Percentiles rank a stretch among this genome's conserved stretches.
These are phyloP conservation scores for Sterna hirundo DNA, from an alignment of 2,113 vertebrate genomes.

Conservation along the genomic window DNA sequence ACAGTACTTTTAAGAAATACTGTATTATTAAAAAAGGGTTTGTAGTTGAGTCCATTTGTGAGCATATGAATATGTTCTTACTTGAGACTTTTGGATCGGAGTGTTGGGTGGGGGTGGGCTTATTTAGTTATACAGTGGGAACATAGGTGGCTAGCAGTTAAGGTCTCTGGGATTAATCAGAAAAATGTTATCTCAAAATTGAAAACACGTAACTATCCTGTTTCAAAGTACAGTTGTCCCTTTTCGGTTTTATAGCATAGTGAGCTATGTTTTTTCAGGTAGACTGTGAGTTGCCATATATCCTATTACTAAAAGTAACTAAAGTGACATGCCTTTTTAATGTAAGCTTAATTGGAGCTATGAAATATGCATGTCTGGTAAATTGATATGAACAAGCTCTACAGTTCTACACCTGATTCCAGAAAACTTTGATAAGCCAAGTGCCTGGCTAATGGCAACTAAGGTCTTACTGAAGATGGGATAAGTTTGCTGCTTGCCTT, in stretches of 20 bases:
- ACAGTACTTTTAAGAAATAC: constrained; percentile 30
- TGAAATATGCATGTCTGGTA: neutral
- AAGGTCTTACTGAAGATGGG: neutral
- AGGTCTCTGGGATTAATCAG: neutral
- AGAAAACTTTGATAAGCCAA: neutral
- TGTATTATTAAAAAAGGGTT: neutral
- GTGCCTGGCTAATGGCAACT: constrained; percentile 6
- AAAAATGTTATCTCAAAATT: neutral
- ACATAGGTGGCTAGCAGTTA: neutral
- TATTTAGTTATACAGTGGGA: neutral
- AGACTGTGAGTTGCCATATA: neutral
- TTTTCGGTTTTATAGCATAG: neutral
- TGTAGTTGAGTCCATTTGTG: constrained; percentile 24
- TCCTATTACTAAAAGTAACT: neutral
- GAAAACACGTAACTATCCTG: neutral
- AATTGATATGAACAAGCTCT: neutral
- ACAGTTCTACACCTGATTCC: neutral
- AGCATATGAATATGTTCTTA: constrained; percentile 28
- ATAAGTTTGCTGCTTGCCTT: neutral
- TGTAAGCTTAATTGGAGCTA: neutral
- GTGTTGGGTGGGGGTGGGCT: constrained; percentile 9
- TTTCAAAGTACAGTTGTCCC: neutral
- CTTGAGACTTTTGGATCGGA: neutral
- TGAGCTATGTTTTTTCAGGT: neutral
- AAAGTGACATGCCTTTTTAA: neutral